Conservation (phyloP, 1,140 invertebrate species). For the Panagrolaimus sp. region DNA sequence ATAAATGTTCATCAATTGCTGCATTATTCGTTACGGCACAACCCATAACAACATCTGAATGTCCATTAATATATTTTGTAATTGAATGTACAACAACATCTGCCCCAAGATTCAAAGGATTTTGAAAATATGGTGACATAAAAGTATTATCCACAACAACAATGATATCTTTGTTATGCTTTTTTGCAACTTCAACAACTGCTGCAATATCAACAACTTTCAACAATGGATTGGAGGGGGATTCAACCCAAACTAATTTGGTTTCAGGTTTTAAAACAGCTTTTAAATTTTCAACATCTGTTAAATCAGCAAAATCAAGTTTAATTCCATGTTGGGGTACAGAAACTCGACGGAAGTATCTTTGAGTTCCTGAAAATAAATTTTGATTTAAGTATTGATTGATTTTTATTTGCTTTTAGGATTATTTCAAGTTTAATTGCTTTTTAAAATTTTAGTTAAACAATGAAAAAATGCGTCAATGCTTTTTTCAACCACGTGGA, state of each 20-base stretch:
- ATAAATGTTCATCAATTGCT: constrained; percentile 33
- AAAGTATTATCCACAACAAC: constrained; percentile 96
- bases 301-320: constrained; percentile 69
- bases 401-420: not conserved
- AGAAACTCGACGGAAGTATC: constrained; percentile 33
- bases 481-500: not conserved
- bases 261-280: constrained; percentile 75
- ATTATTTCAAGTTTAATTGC: not conserved
- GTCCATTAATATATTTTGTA: constrained; percentile 97
- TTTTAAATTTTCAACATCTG: constrained; percentile 68
- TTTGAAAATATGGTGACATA: constrained; percentile 87
- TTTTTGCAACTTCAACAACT: constrained; percentile 68
- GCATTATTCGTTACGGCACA: constrained; percentile 37
- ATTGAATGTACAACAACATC: constrained; percentile 86
- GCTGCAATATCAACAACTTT: constrained; percentile 82
- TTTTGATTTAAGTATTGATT: constrained; percentile 1
- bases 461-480: constrained; percentile 60
- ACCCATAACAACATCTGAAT: constrained; percentile 96
- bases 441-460: not conserved
- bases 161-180: constrained; percentile 66
- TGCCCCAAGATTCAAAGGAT: constrained; percentile 80
- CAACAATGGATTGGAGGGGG: constrained; percentile 91
- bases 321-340: constrained; percentile 33
- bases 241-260: constrained; percentile 93
- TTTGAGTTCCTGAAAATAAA: constrained; percentile 25